Conservation (phyloP, 1,140 invertebrate species). For the Drosophila cardini region DNA sequence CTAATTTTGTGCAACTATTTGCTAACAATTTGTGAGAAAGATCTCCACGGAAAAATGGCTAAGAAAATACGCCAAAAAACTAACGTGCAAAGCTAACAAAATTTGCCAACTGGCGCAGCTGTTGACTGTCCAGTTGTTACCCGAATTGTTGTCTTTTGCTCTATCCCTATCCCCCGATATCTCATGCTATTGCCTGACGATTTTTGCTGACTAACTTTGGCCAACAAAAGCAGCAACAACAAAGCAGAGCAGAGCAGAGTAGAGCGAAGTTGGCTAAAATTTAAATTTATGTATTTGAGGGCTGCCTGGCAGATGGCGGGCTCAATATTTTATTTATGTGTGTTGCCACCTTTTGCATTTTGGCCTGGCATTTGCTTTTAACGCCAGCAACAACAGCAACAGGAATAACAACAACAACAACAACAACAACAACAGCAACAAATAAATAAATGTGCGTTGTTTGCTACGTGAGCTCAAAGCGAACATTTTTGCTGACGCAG, state of each 20-base stretch:
- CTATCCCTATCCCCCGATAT: neutral
- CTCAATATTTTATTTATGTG: slow-evolving; percentile 79
- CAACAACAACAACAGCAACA: slow-evolving; percentile 12
- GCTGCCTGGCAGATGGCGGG: slow-evolving; percentile 37
- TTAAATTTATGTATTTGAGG: slow-evolving; percentile 70
- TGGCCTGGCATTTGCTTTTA: slow-evolving; percentile 68
- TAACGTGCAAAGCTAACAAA: slow-evolving; percentile 20
- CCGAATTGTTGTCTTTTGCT: neutral
- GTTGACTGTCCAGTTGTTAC: slow-evolving; percentile 26
- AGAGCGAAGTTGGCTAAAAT: slow-evolving; percentile 45
- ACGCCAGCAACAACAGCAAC: slow-evolving; percentile 42
- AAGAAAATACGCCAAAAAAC: slow-evolving; percentile 41
- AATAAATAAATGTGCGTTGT: slow-evolving; percentile 41
- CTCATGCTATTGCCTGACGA: slow-evolving; percentile 12
- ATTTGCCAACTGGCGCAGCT: slow-evolving; percentile 43
- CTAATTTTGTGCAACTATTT: slow-evolving; percentile 53
- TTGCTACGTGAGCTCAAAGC: slow-evolving; percentile 71
- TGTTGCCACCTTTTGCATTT: slow-evolving; percentile 61
- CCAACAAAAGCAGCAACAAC: slow-evolving; percentile 5
- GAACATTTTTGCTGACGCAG: slow-evolving; percentile 72
- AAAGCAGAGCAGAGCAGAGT: neutral
- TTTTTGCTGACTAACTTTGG: slow-evolving; percentile 77
- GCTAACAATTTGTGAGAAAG: slow-evolving; percentile 39
- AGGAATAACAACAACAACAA: slow-evolving; percentile 16
- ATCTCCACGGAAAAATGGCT: slow-evolving; percentile 33